A percentile compares a stretch with the other conserved stretches of the same genome.
phyloP scores from a whole-genome alignment of 2,797 vertebrate species.

The Gallinago solitaria region DNA sequence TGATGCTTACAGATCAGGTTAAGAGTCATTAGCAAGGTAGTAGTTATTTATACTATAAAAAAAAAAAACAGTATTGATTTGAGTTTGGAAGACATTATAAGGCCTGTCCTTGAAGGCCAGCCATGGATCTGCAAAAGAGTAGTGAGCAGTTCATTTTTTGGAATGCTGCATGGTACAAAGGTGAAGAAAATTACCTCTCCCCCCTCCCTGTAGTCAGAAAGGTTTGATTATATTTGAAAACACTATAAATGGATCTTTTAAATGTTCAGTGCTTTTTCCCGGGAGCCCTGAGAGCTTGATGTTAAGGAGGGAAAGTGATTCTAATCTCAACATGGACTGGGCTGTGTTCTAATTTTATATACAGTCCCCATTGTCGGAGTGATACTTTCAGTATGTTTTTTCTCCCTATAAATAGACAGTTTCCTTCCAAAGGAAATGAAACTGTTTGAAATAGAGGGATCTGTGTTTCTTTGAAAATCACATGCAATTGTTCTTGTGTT shows the following conservation, averaged over 20 bases:
- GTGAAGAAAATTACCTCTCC: neutral
- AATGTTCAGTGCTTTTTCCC: neutral
- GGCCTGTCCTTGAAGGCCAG: neutral
- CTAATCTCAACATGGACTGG: constrained; percentile 28
- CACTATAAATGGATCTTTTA: neutral
- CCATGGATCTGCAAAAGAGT: neutral
- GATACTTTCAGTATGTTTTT: constrained; percentile 64
- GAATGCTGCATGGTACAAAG: neutral
- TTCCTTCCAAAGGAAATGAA: constrained; percentile 76
- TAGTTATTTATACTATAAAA: neutral
- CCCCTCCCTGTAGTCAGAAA: neutral
- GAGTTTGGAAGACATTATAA: neutral
- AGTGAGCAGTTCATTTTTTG: neutral
- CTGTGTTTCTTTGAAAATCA: constrained; percentile 76
- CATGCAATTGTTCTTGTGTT: constrained; percentile 72
- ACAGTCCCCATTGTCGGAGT: constrained; percentile 68
- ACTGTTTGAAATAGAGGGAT: constrained; percentile 59
- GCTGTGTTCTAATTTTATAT: constrained; percentile 57
- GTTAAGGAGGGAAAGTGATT: constrained; percentile 19
- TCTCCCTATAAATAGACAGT: constrained; percentile 73
- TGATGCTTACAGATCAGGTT: neutral
- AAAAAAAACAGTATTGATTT: neutral
- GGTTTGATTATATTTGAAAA: neutral
- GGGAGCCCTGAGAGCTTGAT: constrained; percentile 29
- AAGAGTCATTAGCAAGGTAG: neutral